Conservation (phyloP, 2,113 vertebrate genomes). For the Melanocharis versteri region DNA sequence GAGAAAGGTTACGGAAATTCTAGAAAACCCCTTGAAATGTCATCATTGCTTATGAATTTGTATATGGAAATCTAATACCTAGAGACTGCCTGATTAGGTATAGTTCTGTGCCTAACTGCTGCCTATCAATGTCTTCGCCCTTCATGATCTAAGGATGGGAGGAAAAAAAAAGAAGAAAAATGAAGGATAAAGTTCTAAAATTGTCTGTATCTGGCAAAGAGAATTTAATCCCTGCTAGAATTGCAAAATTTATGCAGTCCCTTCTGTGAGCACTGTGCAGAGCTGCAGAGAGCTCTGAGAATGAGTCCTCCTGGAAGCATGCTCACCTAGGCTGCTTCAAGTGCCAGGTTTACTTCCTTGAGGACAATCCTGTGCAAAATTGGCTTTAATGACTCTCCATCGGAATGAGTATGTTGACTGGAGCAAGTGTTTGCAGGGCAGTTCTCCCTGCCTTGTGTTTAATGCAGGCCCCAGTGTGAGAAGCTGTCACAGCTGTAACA, state of each 20-base stretch:
- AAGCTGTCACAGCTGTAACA: constrained; percentile 10
- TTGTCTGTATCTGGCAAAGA: not conserved
- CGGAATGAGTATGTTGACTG: not conserved
- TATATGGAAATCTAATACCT: not conserved
- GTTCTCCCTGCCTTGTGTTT: not conserved
- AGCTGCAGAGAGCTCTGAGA: not conserved
- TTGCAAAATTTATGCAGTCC: not conserved
- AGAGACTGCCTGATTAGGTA: not conserved
- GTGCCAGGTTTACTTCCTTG: not conserved
- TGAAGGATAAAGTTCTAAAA: not conserved
- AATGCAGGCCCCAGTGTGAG: not conserved
- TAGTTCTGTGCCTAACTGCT: not conserved
- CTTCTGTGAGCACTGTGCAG: not conserved
- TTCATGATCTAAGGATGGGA: not conserved
- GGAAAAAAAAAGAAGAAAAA: not conserved
- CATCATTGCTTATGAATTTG: not conserved
- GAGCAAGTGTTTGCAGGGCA: not conserved
- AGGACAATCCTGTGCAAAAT: not conserved
- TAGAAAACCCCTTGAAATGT: constrained; percentile 30
- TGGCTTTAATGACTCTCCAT: not conserved
- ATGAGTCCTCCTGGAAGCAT: not conserved
- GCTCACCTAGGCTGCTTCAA: not conserved
- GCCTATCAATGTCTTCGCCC: not conserved
- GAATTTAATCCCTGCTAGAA: not conserved
- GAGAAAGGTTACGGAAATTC: constrained; percentile 28